Evolutionary conservation across 2,797 vertebrate genomes (phyloP).

Genomic region (Pseudopleuronectes americanus): DNA sequence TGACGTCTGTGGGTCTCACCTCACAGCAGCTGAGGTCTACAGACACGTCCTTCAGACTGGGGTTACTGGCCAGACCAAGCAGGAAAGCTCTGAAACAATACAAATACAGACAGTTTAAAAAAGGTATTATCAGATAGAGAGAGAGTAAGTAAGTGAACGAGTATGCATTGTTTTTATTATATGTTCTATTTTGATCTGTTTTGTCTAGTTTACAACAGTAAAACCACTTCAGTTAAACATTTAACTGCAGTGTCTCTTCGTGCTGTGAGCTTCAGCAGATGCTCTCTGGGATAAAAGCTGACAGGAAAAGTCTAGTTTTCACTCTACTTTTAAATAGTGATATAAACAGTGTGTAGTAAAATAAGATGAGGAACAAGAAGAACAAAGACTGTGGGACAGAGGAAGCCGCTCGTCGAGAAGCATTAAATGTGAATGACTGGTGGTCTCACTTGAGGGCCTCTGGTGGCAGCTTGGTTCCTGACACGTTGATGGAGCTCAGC

Average conservation of each 20-base stretch:
- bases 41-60: slow-evolving; percentile 91
- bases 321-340: slow-evolving; percentile 2
- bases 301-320: slow-evolving; percentile 1
- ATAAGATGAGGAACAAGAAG: slow-evolving; percentile 2
- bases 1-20: slow-evolving; percentile 80
- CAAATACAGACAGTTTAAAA: background rate
- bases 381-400: slow-evolving; percentile 16
- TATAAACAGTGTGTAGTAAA: background rate
- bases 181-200: too few relatives aligned
- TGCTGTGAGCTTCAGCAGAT: background rate
- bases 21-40: slow-evolving; percentile 97
- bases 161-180: too few relatives aligned
- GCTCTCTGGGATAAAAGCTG: background rate
- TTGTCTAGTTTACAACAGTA: background rate
- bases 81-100: slow-evolving; percentile 88
- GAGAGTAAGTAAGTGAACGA: too few relatives aligned
- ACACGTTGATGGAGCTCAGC: slow-evolving; percentile 92
- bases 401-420: slow-evolving; percentile 19
- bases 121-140: background rate
- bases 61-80: slow-evolving; percentile 94
- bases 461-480: slow-evolving; percentile 94
- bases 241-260: background rate
- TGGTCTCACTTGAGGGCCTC: slow-evolving; percentile 95
- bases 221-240: background rate
- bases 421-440: slow-evolving; percentile 46